Evolutionary conservation across 1,140 invertebrate genomes (phyloP), one percentile per base, ranked within the genome.

Genomic region (Pseudobourletiella spinata): DNA sequence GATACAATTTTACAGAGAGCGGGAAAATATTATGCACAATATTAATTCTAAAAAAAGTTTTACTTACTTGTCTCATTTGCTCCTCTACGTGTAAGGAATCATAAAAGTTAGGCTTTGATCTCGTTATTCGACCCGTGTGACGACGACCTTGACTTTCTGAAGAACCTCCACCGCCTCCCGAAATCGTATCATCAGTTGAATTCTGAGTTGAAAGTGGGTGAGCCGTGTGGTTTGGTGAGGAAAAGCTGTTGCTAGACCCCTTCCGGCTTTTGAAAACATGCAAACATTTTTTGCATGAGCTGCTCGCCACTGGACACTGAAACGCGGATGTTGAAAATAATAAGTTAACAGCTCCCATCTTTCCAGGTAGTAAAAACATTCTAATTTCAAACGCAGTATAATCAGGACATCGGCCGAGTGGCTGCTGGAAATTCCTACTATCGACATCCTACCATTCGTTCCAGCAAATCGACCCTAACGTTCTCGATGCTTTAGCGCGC

Each of bases 21-120:
- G n/a, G n/a, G n/a, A n/a, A n/a, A n/a, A n/a, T n/a, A n/a, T n/a
- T n/a, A n/a, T n/a, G n/a, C n/a, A n/a, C n/a, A n/a, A n/a, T n/a
- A n/a, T n/a, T n/a, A n/a, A n/a, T n/a, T n/a, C n/a, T n/a, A n/a
- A n/a, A n/a, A n/a, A n/a, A n/a, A n/a, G n/a, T n/a, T n/a, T n/a
- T n/a, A 54, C n/a, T 11, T 39, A 62, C 52, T 35, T 60, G 48
- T 42, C 35, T 30, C 29, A 60, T 60, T 52, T 60, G 59, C 22
- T 60, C 50, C 20, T 60, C 59, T 8, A 52, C 48, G 18, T 60
- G 59, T 18, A 60, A 39, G 2, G 59, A 50, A 42, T 60, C 59
- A 43, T 60, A 60, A 42, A 60, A 60, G 18, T 60, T 60, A 1
- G 59, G 59, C 29, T 60, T 60, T 26, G 48, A 35, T 42, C 59